These are phyloP conservation scores for Tichodroma muraria DNA, from an alignment of 2,113 vertebrate species.

Conservation along the genomic window DNA sequence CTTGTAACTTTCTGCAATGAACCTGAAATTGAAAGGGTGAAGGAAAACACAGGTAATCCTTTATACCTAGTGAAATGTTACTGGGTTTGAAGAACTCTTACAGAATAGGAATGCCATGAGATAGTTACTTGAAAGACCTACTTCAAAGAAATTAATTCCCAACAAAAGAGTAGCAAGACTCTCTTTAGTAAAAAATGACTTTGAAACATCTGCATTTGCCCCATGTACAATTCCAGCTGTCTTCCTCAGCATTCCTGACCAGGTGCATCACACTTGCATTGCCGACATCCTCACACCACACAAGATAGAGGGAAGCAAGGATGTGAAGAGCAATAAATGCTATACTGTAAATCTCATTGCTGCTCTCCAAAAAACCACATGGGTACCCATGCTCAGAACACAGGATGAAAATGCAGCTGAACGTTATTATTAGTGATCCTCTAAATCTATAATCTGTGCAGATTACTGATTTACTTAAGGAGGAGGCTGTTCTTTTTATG, in stretches of 20 bases:
- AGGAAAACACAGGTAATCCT: background rate
- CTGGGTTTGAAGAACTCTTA: background rate
- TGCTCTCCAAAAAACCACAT: background rate
- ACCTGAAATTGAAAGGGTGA: background rate
- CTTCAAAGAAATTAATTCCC: background rate
- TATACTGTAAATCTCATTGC: background rate
- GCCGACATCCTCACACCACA: background rate
- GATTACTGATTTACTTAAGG: background rate
- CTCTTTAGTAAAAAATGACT: background rate
- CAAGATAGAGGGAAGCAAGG: background rate
- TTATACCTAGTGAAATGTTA: background rate
- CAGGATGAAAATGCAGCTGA: background rate
- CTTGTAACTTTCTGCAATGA: background rate
- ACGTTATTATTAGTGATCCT: background rate
- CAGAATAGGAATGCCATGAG: background rate
- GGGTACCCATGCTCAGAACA: background rate
- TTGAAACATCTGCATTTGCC: background rate
- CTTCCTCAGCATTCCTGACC: background rate
- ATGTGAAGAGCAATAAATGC: background rate
- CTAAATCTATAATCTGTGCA: background rate
- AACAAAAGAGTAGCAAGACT: background rate
- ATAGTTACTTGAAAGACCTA: background rate
- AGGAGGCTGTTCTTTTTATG: background rate
- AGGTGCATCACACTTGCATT: accelerated
- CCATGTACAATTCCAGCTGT: background rate